Evolutionary conservation across 2,797 vertebrate genomes (phyloP).

Genomic region (Pitangus sulphuratus): DNA sequence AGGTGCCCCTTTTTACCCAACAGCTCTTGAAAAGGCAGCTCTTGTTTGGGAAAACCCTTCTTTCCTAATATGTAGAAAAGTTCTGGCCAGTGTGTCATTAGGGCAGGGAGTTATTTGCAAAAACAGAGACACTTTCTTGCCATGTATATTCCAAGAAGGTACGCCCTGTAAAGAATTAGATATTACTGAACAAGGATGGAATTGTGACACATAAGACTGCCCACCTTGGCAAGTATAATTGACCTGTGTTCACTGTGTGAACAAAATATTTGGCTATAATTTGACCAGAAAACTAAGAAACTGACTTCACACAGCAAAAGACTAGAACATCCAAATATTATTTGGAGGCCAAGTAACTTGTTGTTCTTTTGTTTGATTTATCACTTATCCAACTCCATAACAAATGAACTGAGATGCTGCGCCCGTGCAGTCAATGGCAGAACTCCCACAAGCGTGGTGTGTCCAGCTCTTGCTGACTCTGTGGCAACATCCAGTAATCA

Average conservation of each 20-base stretch:
- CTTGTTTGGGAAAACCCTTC: neutral
- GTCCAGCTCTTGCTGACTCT: neutral
- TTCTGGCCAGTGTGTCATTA: neutral
- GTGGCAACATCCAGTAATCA: neutral
- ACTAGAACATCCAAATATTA: neutral
- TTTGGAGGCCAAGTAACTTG: neutral
- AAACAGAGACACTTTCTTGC: neutral
- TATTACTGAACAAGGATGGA: neutral
- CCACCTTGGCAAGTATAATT: neutral
- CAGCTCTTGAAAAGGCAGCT: neutral
- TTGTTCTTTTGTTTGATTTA: slow-evolving; percentile 28
- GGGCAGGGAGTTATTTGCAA: neutral
- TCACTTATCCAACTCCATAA: neutral
- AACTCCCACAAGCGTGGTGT: neutral
- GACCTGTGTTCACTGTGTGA: neutral
- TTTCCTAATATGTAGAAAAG: neutral
- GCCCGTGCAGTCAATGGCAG: neutral
- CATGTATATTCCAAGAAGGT: neutral
- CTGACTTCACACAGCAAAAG: neutral
- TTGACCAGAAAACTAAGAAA: neutral
- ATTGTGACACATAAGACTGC: neutral
- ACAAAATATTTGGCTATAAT: neutral
- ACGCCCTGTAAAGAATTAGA: neutral
- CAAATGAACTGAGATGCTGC: neutral
- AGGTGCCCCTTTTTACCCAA: neutral